Evolutionary conservation across 1,140 invertebrate genomes (phyloP), one percentile per base, ranked within the genome.

Genomic region (Anoplophora glabripennis): DNA sequence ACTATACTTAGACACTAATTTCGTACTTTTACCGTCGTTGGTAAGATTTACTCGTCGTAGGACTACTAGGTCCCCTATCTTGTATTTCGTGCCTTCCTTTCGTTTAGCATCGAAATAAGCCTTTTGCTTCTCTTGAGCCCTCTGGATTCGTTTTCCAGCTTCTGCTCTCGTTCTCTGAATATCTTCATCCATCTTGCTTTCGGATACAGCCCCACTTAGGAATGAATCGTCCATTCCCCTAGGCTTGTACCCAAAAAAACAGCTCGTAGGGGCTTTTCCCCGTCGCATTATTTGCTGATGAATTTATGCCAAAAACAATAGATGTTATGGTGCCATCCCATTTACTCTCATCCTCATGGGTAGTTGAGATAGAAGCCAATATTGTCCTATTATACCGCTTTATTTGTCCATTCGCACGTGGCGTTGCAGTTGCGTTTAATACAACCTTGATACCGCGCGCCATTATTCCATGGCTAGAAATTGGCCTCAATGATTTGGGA

Each of bases 1-100:
- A 9, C 9, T 18, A 5, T 12, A 47, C 21, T 47, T 47, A 3
- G 14, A 9, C 17, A 52, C 11, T 7, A 52, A 18, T 33, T 52
- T 52, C 3, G 33, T 52, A 12, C 34, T 52, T n/a, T 52, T 52
- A 21, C 49, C 49, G 18, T 52, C 49, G 49, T 52, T 52, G 1
- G 49, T 12, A n/a, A 28, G 11, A 12, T 52, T 34, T 38, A 5
- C 11, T 41, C 21, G 33, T n/a, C 18, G 49, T 34, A 52, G 11
- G 10, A 52, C 15, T n/a, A 52, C 49, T 4, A n/a, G 37, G 3
- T 52, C n/a, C 5, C 49, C 49, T n/a, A 52, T 12, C 4, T 14
- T 33, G 49, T 52, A 52, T 5, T 11, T 11, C 4, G 10, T 28
- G 33, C 42, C n/a, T 12, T 12, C 5, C 49, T 15, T 52, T 52